A percentile compares a stretch with the other conserved stretches of the same genome.
Evolutionary conservation across 1,140 invertebrate species (phyloP).

Genomic region (Aphidius ervi): DNA sequence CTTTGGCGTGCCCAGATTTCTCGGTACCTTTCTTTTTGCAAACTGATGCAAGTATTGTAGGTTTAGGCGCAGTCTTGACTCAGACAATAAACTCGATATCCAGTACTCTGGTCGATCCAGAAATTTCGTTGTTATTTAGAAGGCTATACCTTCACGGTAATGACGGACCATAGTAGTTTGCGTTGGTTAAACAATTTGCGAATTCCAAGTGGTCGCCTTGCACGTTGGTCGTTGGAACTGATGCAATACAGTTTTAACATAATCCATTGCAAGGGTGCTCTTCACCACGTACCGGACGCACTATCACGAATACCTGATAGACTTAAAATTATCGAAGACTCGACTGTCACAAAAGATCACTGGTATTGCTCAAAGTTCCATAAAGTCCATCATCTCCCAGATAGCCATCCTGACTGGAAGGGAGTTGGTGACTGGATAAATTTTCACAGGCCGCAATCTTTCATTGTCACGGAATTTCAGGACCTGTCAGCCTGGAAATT

Average conservation of each 20-base stretch:
- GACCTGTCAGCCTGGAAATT: constrained; percentile 30
- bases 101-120: constrained; percentile 10
- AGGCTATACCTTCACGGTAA: constrained; percentile 40
- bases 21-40: constrained; percentile 21
- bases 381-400: constrained; percentile 12
- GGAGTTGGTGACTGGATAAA: constrained; percentile 15
- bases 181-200: constrained; percentile 42
- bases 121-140: constrained; percentile 40
- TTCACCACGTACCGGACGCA: constrained; percentile 28
- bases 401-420: constrained; percentile 12
- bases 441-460: constrained; percentile 17
- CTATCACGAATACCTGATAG: constrained; percentile 22
- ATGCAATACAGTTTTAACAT: constrained; percentile 25
- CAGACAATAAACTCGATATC: constrained; percentile 31
- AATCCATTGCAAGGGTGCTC: constrained; percentile 31
- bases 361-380: constrained; percentile 22
- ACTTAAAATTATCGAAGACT: neutral
- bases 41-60: constrained; percentile 23
- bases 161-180: constrained; percentile 46
- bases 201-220: constrained; percentile 26
- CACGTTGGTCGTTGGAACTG: constrained; percentile 17
- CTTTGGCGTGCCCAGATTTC: constrained; percentile 28
- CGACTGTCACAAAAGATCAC: neutral
- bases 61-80: constrained; percentile 31
- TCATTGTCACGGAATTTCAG: constrained; percentile 3